Base-by-base conservation (phyloP, 2,888 invertebrate species). In the Tholera decimalis region DNA sequence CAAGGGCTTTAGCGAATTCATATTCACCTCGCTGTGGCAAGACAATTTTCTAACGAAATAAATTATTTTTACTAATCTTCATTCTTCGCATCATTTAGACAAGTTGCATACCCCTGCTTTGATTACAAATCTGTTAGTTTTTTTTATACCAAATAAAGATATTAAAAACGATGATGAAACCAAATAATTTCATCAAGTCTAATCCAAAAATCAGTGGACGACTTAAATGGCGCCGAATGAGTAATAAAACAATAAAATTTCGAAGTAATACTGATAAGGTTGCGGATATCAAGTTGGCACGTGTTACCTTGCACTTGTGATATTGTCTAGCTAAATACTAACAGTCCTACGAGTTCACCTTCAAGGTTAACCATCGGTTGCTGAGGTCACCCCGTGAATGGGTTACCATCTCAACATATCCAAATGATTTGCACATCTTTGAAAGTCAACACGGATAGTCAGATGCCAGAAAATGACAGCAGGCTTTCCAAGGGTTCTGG, bases 171-270 rank as follows among this genome's bases (percentile, higher is more conserved):
- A 15, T 4, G 18, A 46, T 62, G 24, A 47, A 2, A 22, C 18
- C 9, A 49, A 73, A 35, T 39, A 49, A 73, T 66, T 35, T 63
- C 8, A n/a, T 2, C 18, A 49, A 63, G 43, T 72, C 26, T 11
- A 41, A 6, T 33, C 20, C 15, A 2, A 18, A 15, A 47, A 61
- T 47, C 47, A n/a, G 11, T 61, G 26, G 72, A 33, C 18, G 26
- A 13, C 15, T 63, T 72, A 73, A 72, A 35, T 7, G 73, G 47
- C 65, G 65, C 73, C 73, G 73, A 62, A 62, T 57, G 33, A n/a
- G 13, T 15, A 73, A 41, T 63, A 43, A 64, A 59, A n/a, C n/a
- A 43, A 28, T 28, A 7, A 22, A n/a, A 73, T 20, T 66, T 63
- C 64, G 15, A 18, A 24, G 73, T 49, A 73, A 49, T n/a, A 49